Conservation (phyloP, 2,888 invertebrate species). For the Bombyx huttoni region DNA sequence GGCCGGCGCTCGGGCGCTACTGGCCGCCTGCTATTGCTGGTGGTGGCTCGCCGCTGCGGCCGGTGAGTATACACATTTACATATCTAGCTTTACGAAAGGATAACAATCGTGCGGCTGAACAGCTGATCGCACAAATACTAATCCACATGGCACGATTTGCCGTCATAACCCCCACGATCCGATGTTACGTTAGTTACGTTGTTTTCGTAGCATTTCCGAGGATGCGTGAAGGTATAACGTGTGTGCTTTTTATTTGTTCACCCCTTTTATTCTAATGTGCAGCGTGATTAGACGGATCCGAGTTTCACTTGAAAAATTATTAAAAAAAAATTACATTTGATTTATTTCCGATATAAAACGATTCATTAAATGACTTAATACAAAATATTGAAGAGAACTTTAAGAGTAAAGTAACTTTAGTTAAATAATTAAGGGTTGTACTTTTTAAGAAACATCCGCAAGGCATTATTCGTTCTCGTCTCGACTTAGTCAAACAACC, state of each 20-base stretch:
- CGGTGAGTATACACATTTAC: slow-evolving; percentile 49
- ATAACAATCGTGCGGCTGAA: slow-evolving; percentile 12
- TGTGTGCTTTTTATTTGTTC: slow-evolving; percentile 27
- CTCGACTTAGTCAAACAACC: slow-evolving; percentile 32
- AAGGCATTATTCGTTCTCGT: slow-evolving; percentile 30
- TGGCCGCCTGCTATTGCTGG: slow-evolving; percentile 67
- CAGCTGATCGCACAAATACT: slow-evolving; percentile 43
- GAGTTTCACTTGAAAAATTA: not conserved
- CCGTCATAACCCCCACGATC: slow-evolving; percentile 25
- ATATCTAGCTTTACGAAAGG: not conserved
- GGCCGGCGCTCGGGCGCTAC: slow-evolving; percentile 73
- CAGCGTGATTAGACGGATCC: not conserved
- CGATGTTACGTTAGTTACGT: slow-evolving; percentile 19
- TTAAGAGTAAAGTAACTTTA: no score
- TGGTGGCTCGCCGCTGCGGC: slow-evolving; percentile 68
- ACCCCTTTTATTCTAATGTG: slow-evolving; percentile 13
- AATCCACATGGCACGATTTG: slow-evolving; percentile 15
- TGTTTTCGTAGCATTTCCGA: slow-evolving; percentile 29
- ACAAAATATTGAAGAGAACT: no score
- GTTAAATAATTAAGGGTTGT: not conserved
- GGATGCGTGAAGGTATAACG: slow-evolving; percentile 20
- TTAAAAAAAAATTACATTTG: no score
- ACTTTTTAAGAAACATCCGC: not conserved
- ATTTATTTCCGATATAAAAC: no score
- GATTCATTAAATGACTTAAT: no score